These are phyloP conservation scores for Palaemon carinicauda DNA, from an alignment of 1,140 invertebrate species.

Conservation along the genomic window DNA sequence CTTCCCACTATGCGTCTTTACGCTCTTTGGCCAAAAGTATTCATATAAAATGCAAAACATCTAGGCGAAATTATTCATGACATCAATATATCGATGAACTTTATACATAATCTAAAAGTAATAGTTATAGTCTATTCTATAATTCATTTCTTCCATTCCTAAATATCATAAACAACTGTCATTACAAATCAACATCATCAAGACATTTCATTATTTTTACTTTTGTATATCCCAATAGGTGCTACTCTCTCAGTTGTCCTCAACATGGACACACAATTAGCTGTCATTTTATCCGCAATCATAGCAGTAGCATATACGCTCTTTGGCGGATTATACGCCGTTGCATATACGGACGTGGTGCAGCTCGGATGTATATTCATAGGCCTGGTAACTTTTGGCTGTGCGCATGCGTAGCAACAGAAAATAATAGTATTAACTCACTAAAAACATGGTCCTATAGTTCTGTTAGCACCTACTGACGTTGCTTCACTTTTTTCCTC, in stretches of 20 bases:
- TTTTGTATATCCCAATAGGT: constrained; percentile 64
- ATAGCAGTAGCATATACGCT: constrained; percentile 74
- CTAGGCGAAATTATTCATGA: no score
- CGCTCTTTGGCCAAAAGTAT: no score
- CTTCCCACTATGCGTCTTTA: no score
- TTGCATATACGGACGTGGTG: constrained; percentile 75
- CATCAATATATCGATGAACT: no score
- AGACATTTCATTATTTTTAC: background rate
- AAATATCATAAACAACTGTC: no score
- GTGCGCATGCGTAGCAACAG: background rate
- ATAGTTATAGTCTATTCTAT: no score
- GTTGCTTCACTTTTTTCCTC: no score
- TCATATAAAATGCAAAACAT: no score
- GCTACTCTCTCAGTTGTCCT: constrained; percentile 73
- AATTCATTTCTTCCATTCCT: no score
- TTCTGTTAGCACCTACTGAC: no score
- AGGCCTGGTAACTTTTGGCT: constrained; percentile 68
- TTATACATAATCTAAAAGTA: no score
- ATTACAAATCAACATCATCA: no score
- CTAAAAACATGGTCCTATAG: background rate
- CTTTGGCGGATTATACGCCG: constrained; percentile 73
- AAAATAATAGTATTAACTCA: background rate
- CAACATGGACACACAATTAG: constrained; percentile 68
- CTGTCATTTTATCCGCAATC: constrained; percentile 71
- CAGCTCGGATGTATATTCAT: constrained; percentile 74